phyloP scores from a whole-genome alignment of 2,888 invertebrate species.

The Geotrupes spiniger region DNA sequence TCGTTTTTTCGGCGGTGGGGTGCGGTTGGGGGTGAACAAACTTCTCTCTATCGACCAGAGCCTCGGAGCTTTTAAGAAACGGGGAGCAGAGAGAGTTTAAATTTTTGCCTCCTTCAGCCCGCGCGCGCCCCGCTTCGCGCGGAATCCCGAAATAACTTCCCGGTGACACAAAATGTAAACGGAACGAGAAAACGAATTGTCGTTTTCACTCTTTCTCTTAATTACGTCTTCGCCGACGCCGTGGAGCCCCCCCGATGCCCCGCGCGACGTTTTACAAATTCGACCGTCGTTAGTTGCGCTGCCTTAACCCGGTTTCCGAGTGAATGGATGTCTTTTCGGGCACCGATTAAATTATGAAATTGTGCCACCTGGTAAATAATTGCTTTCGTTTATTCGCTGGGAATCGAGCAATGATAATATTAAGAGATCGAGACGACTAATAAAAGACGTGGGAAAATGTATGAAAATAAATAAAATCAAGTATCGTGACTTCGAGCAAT shows the following conservation, averaged over 20 bases:
- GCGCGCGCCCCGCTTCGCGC: slow-evolving; percentile 38
- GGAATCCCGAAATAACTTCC: slow-evolving; percentile 43
- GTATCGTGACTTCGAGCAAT: no score
- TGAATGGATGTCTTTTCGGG: slow-evolving; percentile 26
- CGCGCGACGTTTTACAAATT: slow-evolving; percentile 25
- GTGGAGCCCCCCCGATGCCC: background rate
- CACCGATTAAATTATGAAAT: slow-evolving; percentile 26
- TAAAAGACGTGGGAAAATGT: no score
- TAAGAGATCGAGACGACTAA: no score
- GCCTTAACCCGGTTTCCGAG: slow-evolving; percentile 28
- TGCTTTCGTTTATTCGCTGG: no score
- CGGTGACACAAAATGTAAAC: slow-evolving; percentile 40
- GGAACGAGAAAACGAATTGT: slow-evolving; percentile 43
- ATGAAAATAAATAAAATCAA: no score
- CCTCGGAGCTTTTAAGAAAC: slow-evolving; percentile 38
- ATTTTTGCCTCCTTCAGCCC: slow-evolving; percentile 35
- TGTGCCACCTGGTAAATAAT: slow-evolving; percentile 16
- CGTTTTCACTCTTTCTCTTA: slow-evolving; percentile 40
- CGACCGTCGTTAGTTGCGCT: slow-evolving; percentile 30
- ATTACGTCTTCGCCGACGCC: slow-evolving; percentile 32
- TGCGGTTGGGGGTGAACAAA: slow-evolving; percentile 41
- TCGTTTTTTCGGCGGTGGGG: slow-evolving; percentile 32
- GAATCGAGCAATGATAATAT: no score
- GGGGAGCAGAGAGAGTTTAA: slow-evolving; percentile 41
- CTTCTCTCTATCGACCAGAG: slow-evolving; percentile 45